phyloP scores from a whole-genome alignment of 2,113 vertebrate genomes.

The Pelusios castaneus region DNA sequence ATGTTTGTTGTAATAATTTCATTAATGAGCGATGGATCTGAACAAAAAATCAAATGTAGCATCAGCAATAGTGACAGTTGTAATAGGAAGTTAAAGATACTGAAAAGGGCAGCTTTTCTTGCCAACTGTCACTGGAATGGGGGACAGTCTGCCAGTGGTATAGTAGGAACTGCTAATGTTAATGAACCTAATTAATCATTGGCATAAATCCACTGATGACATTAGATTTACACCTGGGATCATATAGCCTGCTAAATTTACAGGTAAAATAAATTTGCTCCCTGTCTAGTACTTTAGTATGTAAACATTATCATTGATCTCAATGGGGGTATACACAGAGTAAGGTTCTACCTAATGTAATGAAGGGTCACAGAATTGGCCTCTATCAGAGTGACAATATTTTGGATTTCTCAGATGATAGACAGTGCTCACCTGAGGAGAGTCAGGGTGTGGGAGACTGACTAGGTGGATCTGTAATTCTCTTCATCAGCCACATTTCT shows the following conservation, averaged over 20 bases:
- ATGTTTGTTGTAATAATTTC: constrained; percentile 5
- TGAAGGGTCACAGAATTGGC: accelerated
- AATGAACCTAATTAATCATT: constrained; percentile 45
- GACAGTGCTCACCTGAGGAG: neutral
- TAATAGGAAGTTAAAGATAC: neutral
- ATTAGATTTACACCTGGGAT: neutral
- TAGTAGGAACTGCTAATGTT: constrained; percentile 32
- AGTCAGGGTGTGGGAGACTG: neutral
- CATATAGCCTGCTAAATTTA: neutral
- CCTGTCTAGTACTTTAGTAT: neutral
- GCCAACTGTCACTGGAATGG: constrained; percentile 28
- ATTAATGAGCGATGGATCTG: neutral
- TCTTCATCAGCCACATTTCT: accelerated
- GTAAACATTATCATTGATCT: neutral
- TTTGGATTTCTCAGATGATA: neutral
- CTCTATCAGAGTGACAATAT: neutral
- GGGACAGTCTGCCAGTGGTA: constrained; percentile 10
- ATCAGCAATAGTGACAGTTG: neutral
- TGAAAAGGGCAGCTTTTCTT: neutral
- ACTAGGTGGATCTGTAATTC: accelerated
- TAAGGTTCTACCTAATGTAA: neutral
- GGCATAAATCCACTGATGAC: neutral
- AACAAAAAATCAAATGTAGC: neutral
- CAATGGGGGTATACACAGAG: neutral
- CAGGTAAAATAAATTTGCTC: neutral